A percentile compares a stretch with the other conserved stretches of the same genome.
phyloP scores from a whole-genome alignment of 2,797 vertebrate species.

The Vultur gryphus region DNA sequence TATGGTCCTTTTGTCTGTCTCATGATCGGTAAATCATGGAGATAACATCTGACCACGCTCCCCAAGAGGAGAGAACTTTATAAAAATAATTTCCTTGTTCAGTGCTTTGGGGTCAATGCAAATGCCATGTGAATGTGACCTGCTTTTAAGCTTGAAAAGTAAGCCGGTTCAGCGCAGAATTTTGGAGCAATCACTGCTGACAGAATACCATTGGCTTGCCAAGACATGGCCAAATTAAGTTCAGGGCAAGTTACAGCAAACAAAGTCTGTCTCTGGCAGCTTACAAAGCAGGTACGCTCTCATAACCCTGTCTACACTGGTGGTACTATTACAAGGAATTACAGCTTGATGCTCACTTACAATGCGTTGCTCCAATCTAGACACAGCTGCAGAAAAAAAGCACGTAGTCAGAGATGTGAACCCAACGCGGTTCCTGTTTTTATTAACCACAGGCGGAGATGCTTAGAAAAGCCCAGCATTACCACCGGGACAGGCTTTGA shows the following conservation, averaged over 20 bases:
- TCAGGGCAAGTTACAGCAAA: neutral
- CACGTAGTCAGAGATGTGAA: neutral
- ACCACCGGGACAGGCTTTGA: neutral
- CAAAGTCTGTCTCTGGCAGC: fast-evolving
- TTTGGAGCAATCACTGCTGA: neutral
- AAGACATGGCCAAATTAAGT: neutral
- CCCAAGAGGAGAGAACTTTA: neutral
- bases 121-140: neutral
- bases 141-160: neutral
- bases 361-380: neutral
- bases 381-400: neutral
- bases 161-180: neutral
- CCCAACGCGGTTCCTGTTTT: neutral
- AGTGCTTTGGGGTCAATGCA: neutral
- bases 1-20: neutral
- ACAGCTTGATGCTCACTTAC: neutral
- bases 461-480: neutral
- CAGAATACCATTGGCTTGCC: neutral
- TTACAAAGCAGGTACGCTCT: neutral
- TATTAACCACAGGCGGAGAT: neutral
- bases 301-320: neutral
- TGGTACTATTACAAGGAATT: neutral
- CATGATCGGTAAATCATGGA: neutral
- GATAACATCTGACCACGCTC: neutral
- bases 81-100: neutral